Evolutionary conservation across 2,113 vertebrate species (phyloP).

Genomic region (Cryptoleucopteryx plumbea): DNA sequence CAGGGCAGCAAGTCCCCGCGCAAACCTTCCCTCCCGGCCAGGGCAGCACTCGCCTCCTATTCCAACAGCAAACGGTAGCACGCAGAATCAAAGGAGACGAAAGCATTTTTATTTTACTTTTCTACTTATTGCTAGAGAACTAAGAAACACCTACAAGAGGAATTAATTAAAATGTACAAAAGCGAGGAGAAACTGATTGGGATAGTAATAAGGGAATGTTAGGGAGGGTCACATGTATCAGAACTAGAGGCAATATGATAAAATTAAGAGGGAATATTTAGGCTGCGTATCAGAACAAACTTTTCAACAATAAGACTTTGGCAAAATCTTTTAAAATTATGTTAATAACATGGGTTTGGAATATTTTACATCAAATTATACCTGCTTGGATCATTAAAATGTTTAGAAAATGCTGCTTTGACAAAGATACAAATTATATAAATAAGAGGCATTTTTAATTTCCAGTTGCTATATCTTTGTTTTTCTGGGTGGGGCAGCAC

Average conservation of each 20-base stretch:
- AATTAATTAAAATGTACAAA: neutral
- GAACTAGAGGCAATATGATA: neutral
- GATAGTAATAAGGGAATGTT: neutral
- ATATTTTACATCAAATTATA: neutral
- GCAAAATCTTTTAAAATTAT: neutral
- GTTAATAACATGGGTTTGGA: neutral
- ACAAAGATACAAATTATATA: neutral
- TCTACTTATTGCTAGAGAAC: neutral
- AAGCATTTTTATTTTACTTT: neutral
- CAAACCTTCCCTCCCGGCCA: neutral
- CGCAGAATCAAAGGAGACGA: neutral
- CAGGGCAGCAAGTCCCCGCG: fast-evolving
- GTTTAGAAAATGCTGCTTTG: neutral
- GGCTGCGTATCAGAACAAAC: neutral
- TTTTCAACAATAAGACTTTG: neutral
- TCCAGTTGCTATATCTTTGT: neutral
- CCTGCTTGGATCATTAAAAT: neutral
- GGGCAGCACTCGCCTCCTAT: neutral
- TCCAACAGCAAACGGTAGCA: neutral
- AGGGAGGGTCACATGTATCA: fast-evolving
- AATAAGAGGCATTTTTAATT: neutral
- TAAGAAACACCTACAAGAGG: neutral
- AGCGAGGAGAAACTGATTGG: neutral
- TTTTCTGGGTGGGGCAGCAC: neutral
- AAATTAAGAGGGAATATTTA: neutral